These are phyloP conservation scores for Nylanderia fulva DNA, from an alignment of 1,140 invertebrate species.

Conservation along the genomic window DNA sequence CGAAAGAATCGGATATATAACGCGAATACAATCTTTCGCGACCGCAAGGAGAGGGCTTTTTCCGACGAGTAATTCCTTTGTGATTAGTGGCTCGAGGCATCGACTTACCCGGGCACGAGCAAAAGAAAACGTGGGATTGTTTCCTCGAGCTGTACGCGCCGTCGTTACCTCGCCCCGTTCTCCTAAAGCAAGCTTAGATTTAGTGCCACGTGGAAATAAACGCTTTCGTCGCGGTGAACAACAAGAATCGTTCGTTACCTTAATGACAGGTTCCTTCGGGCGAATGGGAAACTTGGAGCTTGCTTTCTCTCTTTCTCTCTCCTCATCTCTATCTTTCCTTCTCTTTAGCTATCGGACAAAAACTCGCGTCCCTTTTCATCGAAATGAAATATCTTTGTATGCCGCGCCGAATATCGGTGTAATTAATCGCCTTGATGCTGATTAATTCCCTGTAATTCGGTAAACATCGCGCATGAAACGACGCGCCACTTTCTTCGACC, in stretches of 20 bases:
- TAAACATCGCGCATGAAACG: conserved; percentile 43
- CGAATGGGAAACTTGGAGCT: conserved; percentile 18
- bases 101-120: conserved; percentile 63
- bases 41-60: conserved; percentile 59
- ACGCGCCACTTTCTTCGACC: conserved; percentile 36
- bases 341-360: conserved; percentile 6
- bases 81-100: conserved; percentile 69
- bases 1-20: conserved; percentile 36
- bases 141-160: conserved; percentile 56
- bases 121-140: conserved; percentile 69
- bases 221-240: conserved; percentile 71
- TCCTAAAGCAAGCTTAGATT: conserved; percentile 67
- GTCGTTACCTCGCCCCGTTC: conserved; percentile 60
- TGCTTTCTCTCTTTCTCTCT: neutral
- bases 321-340: too few species aligned
- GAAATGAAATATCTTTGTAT: conserved; percentile 47
- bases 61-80: conserved; percentile 66
- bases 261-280: conserved; percentile 62
- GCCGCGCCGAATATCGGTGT: conserved; percentile 38
- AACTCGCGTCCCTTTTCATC: conserved; percentile 43
- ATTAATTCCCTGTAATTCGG: conserved; percentile 49
- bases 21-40: conserved; percentile 32
- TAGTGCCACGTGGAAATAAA: conserved; percentile 73
- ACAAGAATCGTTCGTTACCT: conserved; percentile 75
- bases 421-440: conserved; percentile 51